A percentile compares a stretch with the other conserved stretches of the same genome.
Evolutionary conservation across 2,113 vertebrate species (phyloP).

Genomic region (Odontesthes bonariensis): DNA sequence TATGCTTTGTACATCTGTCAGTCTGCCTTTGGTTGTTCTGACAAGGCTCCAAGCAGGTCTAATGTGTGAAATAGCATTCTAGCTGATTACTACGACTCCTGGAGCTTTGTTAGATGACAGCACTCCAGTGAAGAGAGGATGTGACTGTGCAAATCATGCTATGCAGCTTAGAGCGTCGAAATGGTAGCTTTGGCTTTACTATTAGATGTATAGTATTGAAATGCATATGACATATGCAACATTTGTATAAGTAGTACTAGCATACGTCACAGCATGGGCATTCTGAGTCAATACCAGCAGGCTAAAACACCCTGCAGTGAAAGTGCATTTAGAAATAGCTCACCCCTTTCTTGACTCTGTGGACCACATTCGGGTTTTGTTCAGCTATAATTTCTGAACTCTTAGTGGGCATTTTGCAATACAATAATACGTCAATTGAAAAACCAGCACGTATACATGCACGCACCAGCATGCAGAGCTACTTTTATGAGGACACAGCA

Average conservation of each 20-base stretch:
- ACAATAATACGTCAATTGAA: no score
- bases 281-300: not conserved
- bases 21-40: not conserved
- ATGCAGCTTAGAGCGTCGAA: not conserved
- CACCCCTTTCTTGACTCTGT: no score
- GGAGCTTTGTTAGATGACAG: not conserved
- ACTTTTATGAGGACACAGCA: no score
- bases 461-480: no score
- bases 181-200: not conserved
- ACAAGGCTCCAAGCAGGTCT: not conserved
- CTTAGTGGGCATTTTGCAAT: no score
- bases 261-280: not conserved
- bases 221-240: not conserved
- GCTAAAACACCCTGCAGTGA: no score
- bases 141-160: not conserved
- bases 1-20: not conserved
- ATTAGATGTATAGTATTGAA: not conserved
- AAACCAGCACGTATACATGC: no score
- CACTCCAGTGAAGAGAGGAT: not conserved
- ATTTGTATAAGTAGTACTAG: not conserved
- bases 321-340: no score
- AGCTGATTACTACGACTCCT: not conserved
- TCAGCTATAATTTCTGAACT: no score
- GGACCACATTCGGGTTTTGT: no score
- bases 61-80: not conserved